Evolutionary conservation across 2,797 vertebrate genomes (phyloP), one percentile per base, ranked within the genome.

Genomic region (Melopsittacus undulatus): DNA sequence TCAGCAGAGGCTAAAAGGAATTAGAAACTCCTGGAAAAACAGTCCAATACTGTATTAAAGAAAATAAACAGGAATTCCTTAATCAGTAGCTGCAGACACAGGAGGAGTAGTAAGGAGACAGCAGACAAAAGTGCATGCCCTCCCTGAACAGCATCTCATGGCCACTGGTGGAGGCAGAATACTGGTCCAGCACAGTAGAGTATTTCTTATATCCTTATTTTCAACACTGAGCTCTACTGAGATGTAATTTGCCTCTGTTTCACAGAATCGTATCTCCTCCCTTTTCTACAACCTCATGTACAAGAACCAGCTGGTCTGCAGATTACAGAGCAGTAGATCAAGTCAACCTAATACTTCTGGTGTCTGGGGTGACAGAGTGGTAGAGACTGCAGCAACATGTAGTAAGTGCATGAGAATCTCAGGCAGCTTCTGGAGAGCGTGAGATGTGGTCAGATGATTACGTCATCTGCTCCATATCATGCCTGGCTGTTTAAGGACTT

Each of bases 391-490:
- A 62, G n/a, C 45, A 77, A 46, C 22, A 13, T 43, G 11, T 42
- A 73, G 66, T 20, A 86, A 62, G 15, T 16, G 24, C 59, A 34
- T 36, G 77, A 83, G 67, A 86, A 69, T 46, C 70, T 82, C 74
- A 66, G 74, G 45, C 83, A 86, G 27, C 46, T 86, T 76, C 69
- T 90, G 54, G 32, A 83, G 46, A 51, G 18, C 27, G 30, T 27
- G 30, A 78, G 57, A 69, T n/a, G 17, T 38, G 46, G 23, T 88
- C 57, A 83, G 67, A 88, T 76, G 36, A 79, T 95, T 62, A 91
- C 95, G 59, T 94, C 74, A 87, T 93, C 80, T 94, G 86, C 74
- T 92, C 54, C 46, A 12, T 59, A 49, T 93, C 90, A 87, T 26
- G 36, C 13, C 29, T 83, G 51, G 54, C 59, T 89, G 43, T 89